phyloP scores from a whole-genome alignment of 2,888 invertebrate genomes.

The Apamea sordens region DNA sequence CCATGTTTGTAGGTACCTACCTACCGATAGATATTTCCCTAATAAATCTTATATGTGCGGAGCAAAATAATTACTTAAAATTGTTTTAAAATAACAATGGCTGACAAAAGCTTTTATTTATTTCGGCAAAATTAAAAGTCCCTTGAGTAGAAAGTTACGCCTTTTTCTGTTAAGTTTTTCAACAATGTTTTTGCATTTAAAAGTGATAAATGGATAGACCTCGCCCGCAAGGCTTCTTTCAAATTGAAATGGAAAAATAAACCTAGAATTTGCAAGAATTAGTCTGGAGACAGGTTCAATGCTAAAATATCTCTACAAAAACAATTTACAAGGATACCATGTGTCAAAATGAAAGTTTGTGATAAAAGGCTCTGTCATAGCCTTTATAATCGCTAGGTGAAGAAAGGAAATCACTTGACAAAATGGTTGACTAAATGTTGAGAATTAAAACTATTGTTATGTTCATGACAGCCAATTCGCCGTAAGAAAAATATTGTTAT shows the following conservation, averaged over 20 bases:
- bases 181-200: conserved; percentile 46
- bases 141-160: conserved; percentile 31
- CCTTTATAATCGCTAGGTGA: not conserved
- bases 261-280: not conserved
- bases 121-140: conserved; percentile 26
- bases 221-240: conserved; percentile 25
- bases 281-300: not conserved
- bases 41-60: not conserved
- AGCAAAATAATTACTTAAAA: conserved; percentile 10
- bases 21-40: not conserved
- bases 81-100: conserved; percentile 21
- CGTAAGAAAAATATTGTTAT: not conserved
- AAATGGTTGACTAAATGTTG: not conserved
- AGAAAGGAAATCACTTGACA: not conserved
- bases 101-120: conserved; percentile 31
- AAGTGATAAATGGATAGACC: conserved; percentile 51
- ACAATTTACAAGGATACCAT: not conserved
- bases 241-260: conserved; percentile 11
- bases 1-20: not conserved
- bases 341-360: not conserved
- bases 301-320: conserved; percentile 2
- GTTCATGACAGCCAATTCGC: not conserved
- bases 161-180: conserved; percentile 48
- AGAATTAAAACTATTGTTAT: not conserved
- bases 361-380: not conserved